These are phyloP conservation scores for Drosophila barbarae DNA, from an alignment of 2,888 invertebrate species.

Conservation along the genomic window DNA sequence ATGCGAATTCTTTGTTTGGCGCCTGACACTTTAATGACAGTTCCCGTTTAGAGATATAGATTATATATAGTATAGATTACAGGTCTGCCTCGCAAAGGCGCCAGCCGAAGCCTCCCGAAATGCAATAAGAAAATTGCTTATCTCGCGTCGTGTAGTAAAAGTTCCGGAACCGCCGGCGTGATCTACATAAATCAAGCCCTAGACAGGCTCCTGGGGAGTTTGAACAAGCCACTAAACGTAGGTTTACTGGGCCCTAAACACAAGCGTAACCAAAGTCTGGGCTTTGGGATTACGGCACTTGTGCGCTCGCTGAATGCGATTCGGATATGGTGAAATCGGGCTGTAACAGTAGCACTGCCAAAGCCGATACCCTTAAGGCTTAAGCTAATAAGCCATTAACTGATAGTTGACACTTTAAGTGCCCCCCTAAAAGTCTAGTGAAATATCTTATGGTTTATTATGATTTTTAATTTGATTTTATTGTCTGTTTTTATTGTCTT, in stretches of 20 bases:
- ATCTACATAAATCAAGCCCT: conserved; percentile 14
- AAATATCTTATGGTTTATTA: not conserved
- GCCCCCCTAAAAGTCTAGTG: not conserved
- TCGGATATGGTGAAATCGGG: conserved; percentile 16
- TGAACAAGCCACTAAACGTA: not conserved
- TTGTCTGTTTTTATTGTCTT: conserved; percentile 9
- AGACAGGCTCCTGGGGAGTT: not conserved
- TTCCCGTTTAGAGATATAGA: conserved; percentile 29
- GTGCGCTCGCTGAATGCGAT: not conserved
- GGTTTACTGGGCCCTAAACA: not conserved
- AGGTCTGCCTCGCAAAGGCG: conserved; percentile 8
- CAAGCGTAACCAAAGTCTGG: conserved; percentile 9
- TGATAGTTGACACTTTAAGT: not conserved
- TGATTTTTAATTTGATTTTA: conserved; percentile 13
- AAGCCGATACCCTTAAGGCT: not conserved
- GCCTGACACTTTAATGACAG: conserved; percentile 50
- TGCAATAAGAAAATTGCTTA: conserved; percentile 3
- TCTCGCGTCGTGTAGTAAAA: conserved; percentile 3
- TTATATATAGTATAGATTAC: conserved; percentile 59
- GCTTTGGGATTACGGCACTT: not conserved
- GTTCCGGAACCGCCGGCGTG: conserved; percentile 41
- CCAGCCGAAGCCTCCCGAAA: conserved; percentile 17
- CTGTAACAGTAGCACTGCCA: too few relatives aligned
- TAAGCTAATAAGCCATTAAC: not conserved
- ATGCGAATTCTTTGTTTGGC: conserved; percentile 25